Conservation (phyloP, 2,113 vertebrate species). For the Chamaea fasciata region DNA sequence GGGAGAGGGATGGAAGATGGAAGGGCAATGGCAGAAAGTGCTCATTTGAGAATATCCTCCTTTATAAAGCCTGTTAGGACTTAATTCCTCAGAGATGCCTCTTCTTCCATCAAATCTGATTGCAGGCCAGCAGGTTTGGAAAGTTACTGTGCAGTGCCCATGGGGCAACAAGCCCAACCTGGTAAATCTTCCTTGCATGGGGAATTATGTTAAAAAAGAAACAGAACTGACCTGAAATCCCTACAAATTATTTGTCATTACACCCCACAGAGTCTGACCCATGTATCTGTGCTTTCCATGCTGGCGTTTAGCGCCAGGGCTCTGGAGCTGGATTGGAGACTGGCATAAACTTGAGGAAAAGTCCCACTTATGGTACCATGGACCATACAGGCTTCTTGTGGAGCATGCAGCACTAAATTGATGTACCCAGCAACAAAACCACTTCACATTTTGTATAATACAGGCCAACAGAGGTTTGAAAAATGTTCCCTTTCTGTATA, state of each 20-base stretch:
- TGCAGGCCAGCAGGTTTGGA: neutral
- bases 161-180: neutral
- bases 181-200: neutral
- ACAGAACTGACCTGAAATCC: neutral
- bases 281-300: neutral
- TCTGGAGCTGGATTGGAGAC: neutral
- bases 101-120: neutral
- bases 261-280: neutral
- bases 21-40: neutral
- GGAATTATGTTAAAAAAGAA: neutral
- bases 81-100: neutral
- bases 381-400: neutral
- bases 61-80: neutral
- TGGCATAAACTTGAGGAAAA: neutral
- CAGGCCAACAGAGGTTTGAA: slow-evolving; percentile 30
- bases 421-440: slow-evolving; percentile 23
- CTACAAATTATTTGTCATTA: neutral
- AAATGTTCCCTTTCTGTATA: slow-evolving; percentile 41
- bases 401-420: neutral
- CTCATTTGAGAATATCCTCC: neutral
- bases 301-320: neutral
- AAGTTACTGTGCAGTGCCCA: neutral
- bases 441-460: slow-evolving; percentile 12
- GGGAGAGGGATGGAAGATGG: neutral
- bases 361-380: neutral